Evolutionary conservation across 2,888 invertebrate species (phyloP), one percentile per base, ranked within the genome.

Genomic region (Metacarcinus magister): DNA sequence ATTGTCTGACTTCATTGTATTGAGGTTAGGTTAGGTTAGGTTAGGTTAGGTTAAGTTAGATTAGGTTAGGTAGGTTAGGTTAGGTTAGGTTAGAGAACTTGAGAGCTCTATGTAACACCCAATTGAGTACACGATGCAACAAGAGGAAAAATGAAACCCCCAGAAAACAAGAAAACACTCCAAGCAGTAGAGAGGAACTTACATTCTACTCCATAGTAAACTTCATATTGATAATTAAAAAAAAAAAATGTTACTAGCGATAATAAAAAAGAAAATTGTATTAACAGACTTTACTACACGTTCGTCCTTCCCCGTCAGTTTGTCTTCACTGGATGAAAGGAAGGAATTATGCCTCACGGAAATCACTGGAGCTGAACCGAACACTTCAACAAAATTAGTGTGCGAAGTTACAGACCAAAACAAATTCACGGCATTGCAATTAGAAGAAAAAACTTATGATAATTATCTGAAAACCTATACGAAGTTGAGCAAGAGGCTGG

Each of bases 391-490:
- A n/a, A 75, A 75, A 75, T 75, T 75, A 75, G 75, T 28, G 75
- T n/a, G 75, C 28, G 75, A n/a, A 75, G n/a, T 75, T 75, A 75
- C 28, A 0, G 5, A 75, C 4, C 39, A 87, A n/a, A 39, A 32
- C 32, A 87, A 87, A 87, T 32, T 39, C 32, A 87, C 87, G 23
- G 87, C 87, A 87, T n/a, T 75, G 13, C 87, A 39, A 87, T 39
- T 32, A 87, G 32, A 39, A 87, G 39, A 32, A 32, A 16, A 87
- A 87, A 87, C 32, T 32, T 87, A 10, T 32, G 87, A 32, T 32
- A 87, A 87, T 87, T 87, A 39, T 87, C 87, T 13, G 10, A 39
- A 87, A 87, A 39, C 87, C 39, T 87, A 87, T 13, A 87, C 87
- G 39, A 87, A 87, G 87, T 87, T 87, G 39, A 5, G 87, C 87